A percentile compares a stretch with the other conserved stretches of the same genome.
Conservation (phyloP, 2,113 vertebrate genomes). For the Anarhynchus alexandrinus region DNA sequence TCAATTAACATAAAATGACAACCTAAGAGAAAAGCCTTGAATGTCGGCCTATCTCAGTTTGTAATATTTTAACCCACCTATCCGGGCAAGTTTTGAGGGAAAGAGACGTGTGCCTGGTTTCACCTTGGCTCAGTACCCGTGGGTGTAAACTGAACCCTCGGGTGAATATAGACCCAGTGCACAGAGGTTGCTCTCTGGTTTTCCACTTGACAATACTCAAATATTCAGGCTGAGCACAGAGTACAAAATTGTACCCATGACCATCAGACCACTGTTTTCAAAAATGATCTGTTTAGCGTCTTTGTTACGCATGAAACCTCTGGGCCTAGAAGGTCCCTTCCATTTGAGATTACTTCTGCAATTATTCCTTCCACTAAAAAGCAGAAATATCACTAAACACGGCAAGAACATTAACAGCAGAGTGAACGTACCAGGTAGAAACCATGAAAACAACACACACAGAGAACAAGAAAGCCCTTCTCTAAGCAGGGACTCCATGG, state of each 20-base stretch:
- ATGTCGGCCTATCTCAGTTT: conserved; percentile 9
- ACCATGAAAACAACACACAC: background rate
- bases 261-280: background rate
- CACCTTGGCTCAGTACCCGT: background rate
- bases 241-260: background rate
- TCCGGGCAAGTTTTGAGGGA: background rate
- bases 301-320: background rate
- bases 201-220: background rate
- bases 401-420: background rate
- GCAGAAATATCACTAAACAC: background rate
- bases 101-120: background rate
- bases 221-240: background rate
- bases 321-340: background rate
- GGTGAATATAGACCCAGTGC: background rate
- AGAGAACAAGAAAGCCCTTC: background rate
- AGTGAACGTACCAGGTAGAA: background rate
- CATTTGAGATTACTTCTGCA: background rate
- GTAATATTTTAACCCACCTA: conserved; percentile 44
- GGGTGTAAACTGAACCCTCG: background rate
- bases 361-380: background rate
- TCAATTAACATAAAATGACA: conserved; percentile 81
- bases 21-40: conserved; percentile 65
- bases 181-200: background rate
- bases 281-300: background rate
- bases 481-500: background rate